Conservation (phyloP, 2,113 vertebrate genomes). For the Stigmatopora argus region DNA sequence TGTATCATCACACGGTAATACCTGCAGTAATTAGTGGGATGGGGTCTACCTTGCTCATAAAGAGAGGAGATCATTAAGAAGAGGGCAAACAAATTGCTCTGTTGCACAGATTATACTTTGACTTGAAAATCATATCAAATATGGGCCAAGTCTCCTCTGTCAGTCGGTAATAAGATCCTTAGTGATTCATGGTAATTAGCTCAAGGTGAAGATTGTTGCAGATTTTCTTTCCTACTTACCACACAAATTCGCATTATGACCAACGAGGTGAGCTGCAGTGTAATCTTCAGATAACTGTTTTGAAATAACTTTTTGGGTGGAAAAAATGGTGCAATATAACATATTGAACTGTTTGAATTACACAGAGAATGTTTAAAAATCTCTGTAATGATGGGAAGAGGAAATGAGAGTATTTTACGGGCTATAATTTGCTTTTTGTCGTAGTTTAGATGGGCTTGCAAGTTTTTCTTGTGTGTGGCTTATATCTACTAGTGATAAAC, state of each 20-base stretch:
- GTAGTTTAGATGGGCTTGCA: no score
- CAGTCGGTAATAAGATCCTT: constrained; percentile 54
- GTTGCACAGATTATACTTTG: constrained; percentile 57
- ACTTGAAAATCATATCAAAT: constrained; percentile 70
- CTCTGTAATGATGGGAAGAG: neutral
- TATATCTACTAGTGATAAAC: no score
- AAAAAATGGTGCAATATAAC: neutral
- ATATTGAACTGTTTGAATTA: neutral
- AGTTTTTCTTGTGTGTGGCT: no score
- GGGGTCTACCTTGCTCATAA: constrained; percentile 54
- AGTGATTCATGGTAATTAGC: constrained; percentile 70
- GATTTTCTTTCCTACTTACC: constrained; percentile 60
- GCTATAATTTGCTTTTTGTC: no score
- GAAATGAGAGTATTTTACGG: neutral
- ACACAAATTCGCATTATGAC: constrained; percentile 61
- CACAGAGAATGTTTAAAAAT: neutral
- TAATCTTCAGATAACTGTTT: neutral
- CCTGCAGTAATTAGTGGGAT: constrained; percentile 66
- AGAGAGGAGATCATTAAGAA: constrained; percentile 56
- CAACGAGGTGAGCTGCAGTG: constrained; percentile 35
- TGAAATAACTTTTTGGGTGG: neutral
- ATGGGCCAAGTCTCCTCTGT: constrained; percentile 54
- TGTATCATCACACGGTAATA: constrained; percentile 58
- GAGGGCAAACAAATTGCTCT: constrained; percentile 66
- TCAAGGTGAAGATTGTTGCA: constrained; percentile 70